Percentiles rank a stretch among this genome's conserved stretches.
These are phyloP conservation scores for Molossus molossus DNA, from an alignment of 2,797 vertebrate genomes.

Conservation along the genomic window DNA sequence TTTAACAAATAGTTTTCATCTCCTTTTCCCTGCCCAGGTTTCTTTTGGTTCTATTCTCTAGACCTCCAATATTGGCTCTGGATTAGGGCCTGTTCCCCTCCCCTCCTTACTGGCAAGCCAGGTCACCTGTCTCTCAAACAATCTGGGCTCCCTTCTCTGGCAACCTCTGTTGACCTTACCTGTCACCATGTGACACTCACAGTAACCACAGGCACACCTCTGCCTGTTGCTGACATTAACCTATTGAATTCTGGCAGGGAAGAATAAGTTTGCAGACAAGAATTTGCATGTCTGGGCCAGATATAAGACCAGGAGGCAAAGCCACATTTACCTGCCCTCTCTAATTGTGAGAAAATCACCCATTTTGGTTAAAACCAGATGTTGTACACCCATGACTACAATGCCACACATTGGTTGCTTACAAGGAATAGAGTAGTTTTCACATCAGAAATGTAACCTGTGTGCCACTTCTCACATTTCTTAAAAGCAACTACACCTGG, in stretches of 20 bases:
- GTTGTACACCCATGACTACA: conserved; percentile 65
- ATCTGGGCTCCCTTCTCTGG: conserved; percentile 48
- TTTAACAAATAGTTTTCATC: conserved; percentile 35
- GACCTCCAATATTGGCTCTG: neutral
- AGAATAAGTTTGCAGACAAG: conserved; percentile 55
- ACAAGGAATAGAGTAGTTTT: conserved; percentile 54
- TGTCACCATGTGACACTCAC: conserved; percentile 43
- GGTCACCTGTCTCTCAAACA: conserved; percentile 31
- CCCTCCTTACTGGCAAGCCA: conserved; percentile 9
- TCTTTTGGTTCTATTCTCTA: conserved; percentile 56
- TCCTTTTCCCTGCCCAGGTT: conserved; percentile 20
- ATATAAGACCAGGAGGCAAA: conserved; percentile 68
- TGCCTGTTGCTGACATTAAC: conserved; percentile 72
- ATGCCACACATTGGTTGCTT: conserved; percentile 46
- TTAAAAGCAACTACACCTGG: conserved; percentile 45
- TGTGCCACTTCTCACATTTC: conserved; percentile 62
- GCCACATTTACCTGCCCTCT: conserved; percentile 60
- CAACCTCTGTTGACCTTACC: conserved; percentile 55
- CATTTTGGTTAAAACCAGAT: conserved; percentile 71
- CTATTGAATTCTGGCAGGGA: conserved; percentile 67
- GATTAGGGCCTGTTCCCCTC: conserved; percentile 20
- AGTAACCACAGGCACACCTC: conserved; percentile 54
- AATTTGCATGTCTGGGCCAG: conserved; percentile 78
- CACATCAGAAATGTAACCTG: conserved; percentile 57
- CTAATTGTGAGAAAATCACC: conserved; percentile 62